These are phyloP conservation scores for Anastrepha ludens DNA, from an alignment of 1,140 invertebrate genomes.

Conservation along the genomic window DNA sequence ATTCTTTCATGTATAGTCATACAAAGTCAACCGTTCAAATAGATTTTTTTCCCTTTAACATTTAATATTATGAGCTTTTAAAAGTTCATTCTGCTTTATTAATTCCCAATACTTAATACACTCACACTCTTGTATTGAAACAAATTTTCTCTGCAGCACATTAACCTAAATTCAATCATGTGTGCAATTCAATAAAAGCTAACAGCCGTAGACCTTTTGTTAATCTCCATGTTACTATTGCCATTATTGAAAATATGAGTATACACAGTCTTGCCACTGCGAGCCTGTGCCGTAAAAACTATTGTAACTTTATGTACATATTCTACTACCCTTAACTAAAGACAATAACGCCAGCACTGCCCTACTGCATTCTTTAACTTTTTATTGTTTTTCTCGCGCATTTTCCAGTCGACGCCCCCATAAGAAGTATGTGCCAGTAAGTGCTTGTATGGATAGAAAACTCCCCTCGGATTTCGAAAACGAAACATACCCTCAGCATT, in stretches of 20 bases:
- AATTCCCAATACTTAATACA: too few relatives aligned
- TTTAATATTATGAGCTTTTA: too few relatives aligned
- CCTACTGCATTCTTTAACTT: not conserved
- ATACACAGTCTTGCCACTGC: too few relatives aligned
- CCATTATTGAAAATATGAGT: not conserved
- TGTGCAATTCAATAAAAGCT: not conserved
- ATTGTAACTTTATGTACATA: not conserved
- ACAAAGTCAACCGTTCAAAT: too few relatives aligned
- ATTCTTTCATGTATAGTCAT: too few relatives aligned
- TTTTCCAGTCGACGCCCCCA: not conserved
- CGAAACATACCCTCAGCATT: not conserved
- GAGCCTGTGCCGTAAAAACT: too few relatives aligned
- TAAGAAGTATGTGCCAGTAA: not conserved
- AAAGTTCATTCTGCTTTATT: too few relatives aligned
- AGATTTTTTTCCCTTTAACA: too few relatives aligned
- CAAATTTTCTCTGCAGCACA: not conserved
- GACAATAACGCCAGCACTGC: too few relatives aligned
- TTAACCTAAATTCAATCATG: slow-evolving; percentile 23
- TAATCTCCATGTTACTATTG: not conserved
- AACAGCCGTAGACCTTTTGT: not conserved
- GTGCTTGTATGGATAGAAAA: not conserved
- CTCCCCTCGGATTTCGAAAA: not conserved
- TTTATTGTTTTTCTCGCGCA: slow-evolving; percentile 32
- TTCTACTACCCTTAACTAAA: not conserved
- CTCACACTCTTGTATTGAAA: too few relatives aligned